Conservation (phyloP, 2,888 invertebrate genomes). For the Ochropleura leucogaster region DNA sequence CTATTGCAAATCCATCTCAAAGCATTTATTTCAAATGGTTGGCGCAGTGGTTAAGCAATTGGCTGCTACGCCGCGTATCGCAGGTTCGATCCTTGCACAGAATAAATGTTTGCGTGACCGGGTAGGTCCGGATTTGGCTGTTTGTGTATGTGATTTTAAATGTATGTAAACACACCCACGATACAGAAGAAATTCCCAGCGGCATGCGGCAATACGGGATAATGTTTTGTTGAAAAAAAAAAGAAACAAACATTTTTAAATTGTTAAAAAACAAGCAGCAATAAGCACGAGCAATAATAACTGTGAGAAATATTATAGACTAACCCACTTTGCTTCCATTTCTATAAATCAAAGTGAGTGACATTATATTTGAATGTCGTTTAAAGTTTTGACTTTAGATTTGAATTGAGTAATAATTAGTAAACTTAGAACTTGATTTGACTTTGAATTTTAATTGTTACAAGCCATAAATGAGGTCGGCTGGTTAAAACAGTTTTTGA, state of each 20-base stretch:
- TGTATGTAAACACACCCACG: no score
- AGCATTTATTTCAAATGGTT: neutral
- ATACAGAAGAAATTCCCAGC: neutral
- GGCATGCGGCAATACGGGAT: no score
- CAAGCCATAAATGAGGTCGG: neutral
- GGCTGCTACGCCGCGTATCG: no score
- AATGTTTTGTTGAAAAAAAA: no score
- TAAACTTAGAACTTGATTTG: neutral
- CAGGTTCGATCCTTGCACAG: no score
- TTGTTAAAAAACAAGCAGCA: neutral
- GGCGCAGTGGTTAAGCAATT: no score
- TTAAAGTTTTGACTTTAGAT: conserved; percentile 1
- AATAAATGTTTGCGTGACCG: no score
- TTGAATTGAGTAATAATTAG: neutral
- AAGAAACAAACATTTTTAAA: neutral
- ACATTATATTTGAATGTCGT: neutral
- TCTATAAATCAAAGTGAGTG: conserved; percentile 8
- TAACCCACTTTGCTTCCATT: conserved; percentile 4
- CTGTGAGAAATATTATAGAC: neutral
- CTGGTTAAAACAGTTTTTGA: neutral
- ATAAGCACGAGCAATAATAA: neutral
- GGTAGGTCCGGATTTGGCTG: no score
- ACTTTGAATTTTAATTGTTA: neutral
- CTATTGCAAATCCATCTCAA: neutral
- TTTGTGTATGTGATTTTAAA: no score